These are phyloP conservation scores for Geodia barretti DNA, from an alignment of 37 sponge, comb jelly and placozoan genomes.

Conservation along the genomic window DNA sequence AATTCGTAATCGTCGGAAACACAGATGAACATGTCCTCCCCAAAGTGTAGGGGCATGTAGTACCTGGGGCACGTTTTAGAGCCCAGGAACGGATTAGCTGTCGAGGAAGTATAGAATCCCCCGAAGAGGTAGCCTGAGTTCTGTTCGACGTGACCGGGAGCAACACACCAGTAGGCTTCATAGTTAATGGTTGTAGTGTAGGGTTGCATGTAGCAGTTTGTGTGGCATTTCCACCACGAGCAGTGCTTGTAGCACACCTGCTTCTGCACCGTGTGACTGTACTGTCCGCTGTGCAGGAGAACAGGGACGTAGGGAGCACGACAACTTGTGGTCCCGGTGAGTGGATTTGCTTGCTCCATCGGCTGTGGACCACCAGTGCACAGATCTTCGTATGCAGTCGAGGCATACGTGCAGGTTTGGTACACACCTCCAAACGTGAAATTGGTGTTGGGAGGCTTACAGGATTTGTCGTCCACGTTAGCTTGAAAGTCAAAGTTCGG, in stretches of 20 bases:
- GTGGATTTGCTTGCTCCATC: slow-evolving; percentile 48
- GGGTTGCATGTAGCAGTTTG: background rate
- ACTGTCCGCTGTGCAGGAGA: slow-evolving; percentile 51
- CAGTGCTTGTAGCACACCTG: slow-evolving; percentile 3
- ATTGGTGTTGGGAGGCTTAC: slow-evolving; percentile 34
- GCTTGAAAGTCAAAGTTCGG: slow-evolving; percentile 71
- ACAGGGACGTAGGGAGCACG: slow-evolving; percentile 51
- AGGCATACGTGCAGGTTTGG: slow-evolving; percentile 59
- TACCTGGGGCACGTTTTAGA: slow-evolving; percentile 63
- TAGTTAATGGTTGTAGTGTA: slow-evolving; percentile 34
- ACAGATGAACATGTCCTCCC: slow-evolving; percentile 60
- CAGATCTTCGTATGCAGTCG: slow-evolving; percentile 17
- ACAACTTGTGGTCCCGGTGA: slow-evolving; percentile 58
- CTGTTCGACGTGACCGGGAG: slow-evolving; percentile 5
- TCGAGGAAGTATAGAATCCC: slow-evolving; percentile 62
- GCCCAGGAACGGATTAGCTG: slow-evolving; percentile 63
- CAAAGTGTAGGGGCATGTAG: slow-evolving; percentile 53
- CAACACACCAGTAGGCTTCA: slow-evolving; percentile 74
- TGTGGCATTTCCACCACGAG: background rate
- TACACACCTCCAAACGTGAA: slow-evolving; percentile 78
- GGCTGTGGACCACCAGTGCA: slow-evolving; percentile 43
- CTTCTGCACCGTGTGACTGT: slow-evolving; percentile 16
- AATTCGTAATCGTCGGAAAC: slow-evolving; percentile 63
- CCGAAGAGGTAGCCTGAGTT: slow-evolving; percentile 77
- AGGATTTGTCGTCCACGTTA: slow-evolving; percentile 57